Base-by-base conservation (phyloP, 2,797 vertebrate genomes). In the Gadopsis bispinosus region DNA sequence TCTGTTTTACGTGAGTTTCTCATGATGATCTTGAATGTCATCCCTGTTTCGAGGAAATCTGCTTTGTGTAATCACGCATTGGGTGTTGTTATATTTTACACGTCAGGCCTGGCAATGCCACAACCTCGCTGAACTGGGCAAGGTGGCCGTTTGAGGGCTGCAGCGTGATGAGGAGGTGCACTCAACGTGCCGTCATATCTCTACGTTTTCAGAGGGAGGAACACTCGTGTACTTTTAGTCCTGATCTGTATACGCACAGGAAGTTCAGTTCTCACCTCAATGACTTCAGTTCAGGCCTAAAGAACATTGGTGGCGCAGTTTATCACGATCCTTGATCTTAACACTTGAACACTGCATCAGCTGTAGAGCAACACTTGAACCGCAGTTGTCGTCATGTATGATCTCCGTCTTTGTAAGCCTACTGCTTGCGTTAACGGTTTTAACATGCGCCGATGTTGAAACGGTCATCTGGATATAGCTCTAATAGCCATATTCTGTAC, bases 221-320 rank as follows among this genome's bases (percentile, higher is more conserved):
- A 14, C 39, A 7, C 31, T 43, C 3, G 7, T 77, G 56, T 41
- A 2, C 7, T 39, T 80, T 50, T 20, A 45, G 50, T 10, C 51
- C 63, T 60, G 31, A 69, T 10, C 58, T 80, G 29, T 35, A 48
- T 29, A 62, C 29, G 37, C 77, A 92, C 93, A 94, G 93, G 92
- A 94, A 95, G 92, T 65, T 91, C 61, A 87, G 71, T 81, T 95
- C 87, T 92, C 92, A 90, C 91, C 76, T 91, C 83, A 64, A 73
- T 82, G 64, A 61, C 83, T 90, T 81, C 59, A 70, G 17, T 73
- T 22, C 3, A 55, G 39, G 55, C 70, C 64, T 22, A 2, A 67
- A 71, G 11, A 51, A 22, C 9, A 1, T 22, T 29, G 50, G 29
- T 16, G 47, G 68, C 0, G 39, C 20, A 47, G n/a, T 39, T 77